Conservation (phyloP, 2,797 vertebrate species). For the Intellagama lesueurii region DNA sequence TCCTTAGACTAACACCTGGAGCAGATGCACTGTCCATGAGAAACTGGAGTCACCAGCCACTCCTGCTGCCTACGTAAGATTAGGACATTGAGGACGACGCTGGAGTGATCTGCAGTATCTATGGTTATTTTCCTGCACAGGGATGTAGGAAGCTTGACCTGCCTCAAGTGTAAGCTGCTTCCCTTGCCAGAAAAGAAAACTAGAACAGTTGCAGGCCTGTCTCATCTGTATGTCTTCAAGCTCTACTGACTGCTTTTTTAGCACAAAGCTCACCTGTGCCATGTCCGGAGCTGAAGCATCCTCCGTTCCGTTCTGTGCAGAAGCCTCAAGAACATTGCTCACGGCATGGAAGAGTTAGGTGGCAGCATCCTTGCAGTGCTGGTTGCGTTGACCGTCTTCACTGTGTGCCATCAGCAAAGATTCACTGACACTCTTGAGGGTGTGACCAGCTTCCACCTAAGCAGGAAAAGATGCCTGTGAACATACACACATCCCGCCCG, state of each 20-base stretch:
- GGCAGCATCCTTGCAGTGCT: constrained; percentile 78
- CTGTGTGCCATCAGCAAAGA: constrained; percentile 80
- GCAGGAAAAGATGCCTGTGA: neutral
- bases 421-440: constrained; percentile 84
- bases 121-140: too few species aligned
- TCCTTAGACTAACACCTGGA: too few species aligned
- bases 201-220: too few species aligned
- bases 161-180: too few species aligned
- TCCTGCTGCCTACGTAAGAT: neutral
- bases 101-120: too few species aligned
- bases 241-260: too few species aligned
- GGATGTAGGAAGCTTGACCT: too few species aligned
- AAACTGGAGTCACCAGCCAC: neutral
- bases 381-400: constrained; percentile 68
- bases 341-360: constrained; percentile 85
- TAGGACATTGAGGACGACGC: too few species aligned
- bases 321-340: constrained; percentile 87
- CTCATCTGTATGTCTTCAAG: too few species aligned
- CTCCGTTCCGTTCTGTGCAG: constrained; percentile 68
- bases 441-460: constrained; percentile 83
- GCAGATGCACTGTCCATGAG: too few species aligned
- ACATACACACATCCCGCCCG: neutral
- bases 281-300: constrained; percentile 40
- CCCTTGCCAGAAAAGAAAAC: too few species aligned
- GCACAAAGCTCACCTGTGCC: constrained; percentile 53